Conservation (phyloP, 2,113 vertebrate species). For the Nesoenas mayeri region DNA sequence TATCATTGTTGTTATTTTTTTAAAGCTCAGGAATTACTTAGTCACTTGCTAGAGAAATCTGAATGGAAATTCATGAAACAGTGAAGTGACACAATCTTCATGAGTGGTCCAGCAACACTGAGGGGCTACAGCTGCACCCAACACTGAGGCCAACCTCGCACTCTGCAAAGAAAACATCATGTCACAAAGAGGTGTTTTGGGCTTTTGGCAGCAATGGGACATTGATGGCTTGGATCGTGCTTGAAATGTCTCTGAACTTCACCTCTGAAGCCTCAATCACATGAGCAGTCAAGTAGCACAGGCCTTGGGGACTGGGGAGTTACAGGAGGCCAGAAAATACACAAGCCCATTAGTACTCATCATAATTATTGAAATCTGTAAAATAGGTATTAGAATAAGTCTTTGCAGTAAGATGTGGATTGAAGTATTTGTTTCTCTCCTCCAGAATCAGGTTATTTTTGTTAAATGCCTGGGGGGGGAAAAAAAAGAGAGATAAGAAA, state of each 20-base stretch:
- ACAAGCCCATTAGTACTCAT: constrained; percentile 87
- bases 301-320: constrained; percentile 49
- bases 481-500: constrained; percentile 28
- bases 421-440: constrained; percentile 98
- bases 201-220: constrained; percentile 54
- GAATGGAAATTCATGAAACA: not conserved
- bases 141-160: constrained; percentile 1
- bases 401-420: constrained; percentile 93
- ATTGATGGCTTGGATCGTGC: constrained; percentile 61
- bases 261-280: constrained; percentile 59
- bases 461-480: constrained; percentile 87
- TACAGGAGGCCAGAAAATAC: constrained; percentile 52
- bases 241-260: constrained; percentile 67
- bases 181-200: constrained; percentile 13
- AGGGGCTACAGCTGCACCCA: not conserved
- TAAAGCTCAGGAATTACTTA: constrained; percentile 22
- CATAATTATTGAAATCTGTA: constrained; percentile 96
- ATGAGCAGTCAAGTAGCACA: constrained; percentile 60
- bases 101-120: not conserved
- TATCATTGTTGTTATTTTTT: not conserved
- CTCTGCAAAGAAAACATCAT: constrained; percentile 10
- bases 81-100: not conserved
- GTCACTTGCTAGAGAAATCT: constrained; percentile 4
- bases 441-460: constrained; percentile 99
- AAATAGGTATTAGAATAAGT: constrained; percentile 97